Conservation (phyloP, 2,113 vertebrate genomes). For the Sitta europaea region DNA sequence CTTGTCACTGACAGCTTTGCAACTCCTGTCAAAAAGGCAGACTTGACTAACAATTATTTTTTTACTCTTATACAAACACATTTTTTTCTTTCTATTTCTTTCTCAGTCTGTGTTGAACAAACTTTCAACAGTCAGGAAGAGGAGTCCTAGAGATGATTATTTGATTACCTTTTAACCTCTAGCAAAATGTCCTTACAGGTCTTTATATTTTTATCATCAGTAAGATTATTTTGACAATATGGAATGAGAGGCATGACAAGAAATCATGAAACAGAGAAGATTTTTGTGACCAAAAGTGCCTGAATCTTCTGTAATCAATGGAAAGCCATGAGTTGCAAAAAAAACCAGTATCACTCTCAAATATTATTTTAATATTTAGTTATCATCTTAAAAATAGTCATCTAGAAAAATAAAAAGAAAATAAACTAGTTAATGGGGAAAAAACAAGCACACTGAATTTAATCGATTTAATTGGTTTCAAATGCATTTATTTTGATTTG, state of each 20-base stretch:
- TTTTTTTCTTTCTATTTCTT: not conserved
- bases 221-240: not conserved
- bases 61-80: not conserved
- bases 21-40: not conserved
- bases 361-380: not conserved
- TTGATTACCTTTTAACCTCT: not conserved
- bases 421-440: not conserved
- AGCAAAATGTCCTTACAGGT: not conserved
- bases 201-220: not conserved
- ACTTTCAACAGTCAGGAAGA: not conserved
- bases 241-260: not conserved
- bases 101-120: not conserved
- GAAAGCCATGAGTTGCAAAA: not conserved
- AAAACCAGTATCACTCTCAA: not conserved
- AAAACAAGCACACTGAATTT: not conserved
- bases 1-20: not conserved
- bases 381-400: not conserved
- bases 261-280: not conserved
- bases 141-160: not conserved
- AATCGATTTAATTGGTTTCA: not conserved
- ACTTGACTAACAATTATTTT: not conserved
- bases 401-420: not conserved
- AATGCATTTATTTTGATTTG: not conserved
- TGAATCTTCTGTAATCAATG: not conserved
- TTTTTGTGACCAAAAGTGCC: accelerated